phyloP scores from a whole-genome alignment of 2,113 vertebrate species.

The Megaceryle maxima region DNA sequence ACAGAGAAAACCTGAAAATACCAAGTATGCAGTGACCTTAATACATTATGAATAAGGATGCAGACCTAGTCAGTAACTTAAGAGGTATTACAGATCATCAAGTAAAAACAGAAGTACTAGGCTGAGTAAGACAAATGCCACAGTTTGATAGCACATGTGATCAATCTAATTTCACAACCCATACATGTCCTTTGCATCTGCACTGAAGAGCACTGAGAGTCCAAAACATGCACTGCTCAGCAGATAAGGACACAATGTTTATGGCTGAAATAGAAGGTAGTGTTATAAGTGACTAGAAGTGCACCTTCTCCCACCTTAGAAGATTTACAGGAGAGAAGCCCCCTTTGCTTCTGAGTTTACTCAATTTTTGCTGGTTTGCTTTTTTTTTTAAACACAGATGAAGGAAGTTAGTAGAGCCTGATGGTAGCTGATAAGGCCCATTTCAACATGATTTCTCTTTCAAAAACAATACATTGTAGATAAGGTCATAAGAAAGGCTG shows the following conservation, averaged over 20 bases:
- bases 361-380: not conserved
- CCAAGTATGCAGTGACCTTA: not conserved
- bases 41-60: not conserved
- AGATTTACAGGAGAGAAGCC: not conserved
- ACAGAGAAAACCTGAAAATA: not conserved
- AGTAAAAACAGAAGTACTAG: not conserved
- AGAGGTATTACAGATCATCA: not conserved
- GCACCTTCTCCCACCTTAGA: not conserved
- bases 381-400: not conserved
- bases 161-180: not conserved
- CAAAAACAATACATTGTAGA: not conserved
- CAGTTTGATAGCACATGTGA: not conserved
- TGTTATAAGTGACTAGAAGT: not conserved
- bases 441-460: not conserved
- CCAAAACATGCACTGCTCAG: not conserved
- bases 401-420: not conserved
- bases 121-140: not conserved
- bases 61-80: not conserved
- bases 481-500: not conserved
- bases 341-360: not conserved
- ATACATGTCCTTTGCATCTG: accelerated
- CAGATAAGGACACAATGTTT: not conserved
- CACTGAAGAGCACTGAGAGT: not conserved
- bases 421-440: not conserved
- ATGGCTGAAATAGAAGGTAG: not conserved